Percentiles rank a stretch among this genome's conserved stretches.
Conservation (phyloP, 2,888 invertebrate species). For the Hirtodrosophila trivittata region DNA sequence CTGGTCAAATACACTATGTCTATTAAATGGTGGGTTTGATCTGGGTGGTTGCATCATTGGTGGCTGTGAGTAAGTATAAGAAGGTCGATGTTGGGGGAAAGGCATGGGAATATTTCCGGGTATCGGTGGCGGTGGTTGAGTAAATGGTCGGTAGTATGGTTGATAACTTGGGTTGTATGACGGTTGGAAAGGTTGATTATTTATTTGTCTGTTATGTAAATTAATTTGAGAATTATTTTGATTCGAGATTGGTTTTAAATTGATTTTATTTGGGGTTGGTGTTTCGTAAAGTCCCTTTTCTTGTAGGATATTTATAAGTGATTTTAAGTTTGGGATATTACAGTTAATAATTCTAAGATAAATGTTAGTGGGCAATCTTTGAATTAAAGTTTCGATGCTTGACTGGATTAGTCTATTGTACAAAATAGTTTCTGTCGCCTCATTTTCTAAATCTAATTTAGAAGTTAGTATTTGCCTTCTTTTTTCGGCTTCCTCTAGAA, state of each 20-base stretch:
- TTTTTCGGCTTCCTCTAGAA: slow-evolving; percentile 6
- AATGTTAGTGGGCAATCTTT: slow-evolving; percentile 4
- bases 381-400: neutral
- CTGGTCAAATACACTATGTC: slow-evolving; percentile 11
- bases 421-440: neutral
- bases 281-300: neutral
- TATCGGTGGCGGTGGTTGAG: neutral
- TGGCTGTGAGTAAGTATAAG: neutral
- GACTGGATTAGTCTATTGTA: neutral
- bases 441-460: slow-evolving; percentile 9
- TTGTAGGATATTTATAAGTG: neutral
- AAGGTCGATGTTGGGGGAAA: neutral
- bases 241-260: neutral
- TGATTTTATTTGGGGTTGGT: neutral
- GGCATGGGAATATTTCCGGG: neutral
- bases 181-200: neutral
- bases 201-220: neutral
- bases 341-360: slow-evolving; percentile 1
- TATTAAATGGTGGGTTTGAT: neutral
- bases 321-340: neutral
- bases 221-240: neutral
- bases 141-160: neutral
- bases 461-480: neutral
- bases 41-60: slow-evolving; percentile 1
- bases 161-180: neutral